Evolutionary conservation across 2,113 vertebrate species (phyloP).

Genomic region (Globicephala melas): DNA sequence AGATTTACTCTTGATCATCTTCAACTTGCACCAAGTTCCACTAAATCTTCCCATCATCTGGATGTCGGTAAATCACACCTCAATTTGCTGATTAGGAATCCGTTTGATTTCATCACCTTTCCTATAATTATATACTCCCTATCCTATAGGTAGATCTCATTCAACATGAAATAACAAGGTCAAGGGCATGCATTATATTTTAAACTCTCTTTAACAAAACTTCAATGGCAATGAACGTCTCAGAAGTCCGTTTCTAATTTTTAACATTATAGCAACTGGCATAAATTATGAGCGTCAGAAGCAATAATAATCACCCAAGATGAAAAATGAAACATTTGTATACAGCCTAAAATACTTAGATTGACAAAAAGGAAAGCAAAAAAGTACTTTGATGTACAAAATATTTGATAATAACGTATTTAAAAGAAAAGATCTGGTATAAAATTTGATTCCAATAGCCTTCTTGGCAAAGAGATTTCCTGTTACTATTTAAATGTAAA

Average conservation of each 20-base stretch:
- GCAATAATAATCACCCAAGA: background rate
- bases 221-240: background rate
- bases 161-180: background rate
- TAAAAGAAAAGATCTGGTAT: background rate
- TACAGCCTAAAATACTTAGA: background rate
- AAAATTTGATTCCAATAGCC: conserved; percentile 41
- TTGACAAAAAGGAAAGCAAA: background rate
- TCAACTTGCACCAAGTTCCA: background rate
- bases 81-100: conserved; percentile 21
- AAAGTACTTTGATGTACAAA: background rate
- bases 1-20: background rate
- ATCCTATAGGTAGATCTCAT: background rate
- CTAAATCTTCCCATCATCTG: background rate
- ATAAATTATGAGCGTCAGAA: background rate
- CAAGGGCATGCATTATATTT: background rate
- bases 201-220: background rate
- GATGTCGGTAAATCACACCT: conserved; percentile 7
- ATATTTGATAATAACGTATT: conserved; percentile 4
- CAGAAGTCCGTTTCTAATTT: background rate
- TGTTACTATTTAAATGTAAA: conserved; percentile 63
- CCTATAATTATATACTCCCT: background rate
- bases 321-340: background rate
- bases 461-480: conserved; percentile 60
- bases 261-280: background rate
- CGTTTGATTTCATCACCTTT: conserved; percentile 21